Percentiles rank a stretch among this genome's conserved stretches.
These are phyloP conservation scores for Adrianichthys oophorus DNA, from an alignment of 2,797 vertebrate species.

Conservation along the genomic window DNA sequence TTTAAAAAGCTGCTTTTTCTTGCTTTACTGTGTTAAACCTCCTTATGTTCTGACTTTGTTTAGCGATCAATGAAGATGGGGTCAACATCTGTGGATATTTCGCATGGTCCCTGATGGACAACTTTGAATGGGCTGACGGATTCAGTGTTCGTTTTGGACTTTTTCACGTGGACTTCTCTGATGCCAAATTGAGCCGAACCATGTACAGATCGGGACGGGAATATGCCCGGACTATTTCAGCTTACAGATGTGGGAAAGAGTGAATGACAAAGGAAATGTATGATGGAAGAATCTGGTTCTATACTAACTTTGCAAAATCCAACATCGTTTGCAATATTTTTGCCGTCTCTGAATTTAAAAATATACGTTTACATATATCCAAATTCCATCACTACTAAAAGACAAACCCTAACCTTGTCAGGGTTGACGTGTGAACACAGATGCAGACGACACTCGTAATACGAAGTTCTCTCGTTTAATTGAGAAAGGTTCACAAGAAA, in stretches of 20 bases:
- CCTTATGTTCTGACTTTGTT: slow-evolving; percentile 19
- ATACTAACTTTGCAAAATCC: too few relatives aligned
- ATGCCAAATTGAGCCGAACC: slow-evolving; percentile 60
- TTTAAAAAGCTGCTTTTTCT: too few relatives aligned
- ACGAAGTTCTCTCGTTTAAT: too few relatives aligned
- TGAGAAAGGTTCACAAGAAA: too few relatives aligned
- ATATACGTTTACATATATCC: too few relatives aligned
- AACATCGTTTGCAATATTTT: too few relatives aligned
- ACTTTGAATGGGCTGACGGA: slow-evolving; percentile 83
- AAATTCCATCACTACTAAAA: too few relatives aligned
- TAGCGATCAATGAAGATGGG: slow-evolving; percentile 72
- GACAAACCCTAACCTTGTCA: too few relatives aligned
- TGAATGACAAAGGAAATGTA: not conserved
- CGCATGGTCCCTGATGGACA: slow-evolving; percentile 83
- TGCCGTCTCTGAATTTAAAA: too few relatives aligned
- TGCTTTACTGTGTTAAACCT: too few relatives aligned
- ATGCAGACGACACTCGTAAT: too few relatives aligned
- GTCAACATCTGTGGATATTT: slow-evolving; percentile 78
- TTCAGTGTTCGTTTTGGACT: slow-evolving; percentile 82
- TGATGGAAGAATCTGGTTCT: not conserved
- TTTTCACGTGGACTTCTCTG: slow-evolving; percentile 82
- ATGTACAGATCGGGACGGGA: slow-evolving; percentile 80
- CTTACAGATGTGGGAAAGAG: slow-evolving; percentile 38
- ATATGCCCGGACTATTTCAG: slow-evolving; percentile 78
- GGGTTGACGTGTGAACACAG: too few relatives aligned